Conservation (phyloP, 2,113 vertebrate species). For the Ornithorhynchus anatinus region DNA sequence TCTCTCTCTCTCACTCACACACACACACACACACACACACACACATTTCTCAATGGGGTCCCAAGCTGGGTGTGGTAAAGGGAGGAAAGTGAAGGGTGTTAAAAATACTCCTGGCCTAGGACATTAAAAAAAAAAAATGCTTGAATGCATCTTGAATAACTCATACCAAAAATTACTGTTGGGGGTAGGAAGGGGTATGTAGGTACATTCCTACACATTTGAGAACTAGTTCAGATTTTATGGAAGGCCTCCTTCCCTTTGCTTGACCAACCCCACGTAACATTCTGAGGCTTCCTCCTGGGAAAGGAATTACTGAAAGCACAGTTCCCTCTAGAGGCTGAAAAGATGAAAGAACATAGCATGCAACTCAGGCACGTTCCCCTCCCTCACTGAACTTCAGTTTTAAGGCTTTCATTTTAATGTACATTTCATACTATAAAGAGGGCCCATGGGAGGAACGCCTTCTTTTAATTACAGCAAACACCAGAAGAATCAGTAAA, state of each 20-base stretch:
- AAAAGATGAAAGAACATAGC: conserved; percentile 55
- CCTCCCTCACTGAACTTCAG: neutral
- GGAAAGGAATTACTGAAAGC: conserved; percentile 65
- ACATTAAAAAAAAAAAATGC: neutral
- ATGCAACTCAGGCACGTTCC: neutral
- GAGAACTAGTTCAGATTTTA: neutral
- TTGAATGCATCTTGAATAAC: conserved; percentile 9
- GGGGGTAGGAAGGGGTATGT: too few species aligned
- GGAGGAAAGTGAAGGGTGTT: too few species aligned
- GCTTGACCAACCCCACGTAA: conserved; percentile 2
- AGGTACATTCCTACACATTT: neutral
- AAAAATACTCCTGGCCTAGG: conserved; percentile 20
- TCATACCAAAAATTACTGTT: conserved; percentile 3
- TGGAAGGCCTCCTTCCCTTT: neutral
- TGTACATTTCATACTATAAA: conserved; percentile 4
- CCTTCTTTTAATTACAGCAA: neutral
- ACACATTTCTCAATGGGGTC: too few species aligned
- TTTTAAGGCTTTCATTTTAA: neutral
- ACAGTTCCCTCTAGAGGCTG: conserved; percentile 76
- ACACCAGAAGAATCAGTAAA: conserved; percentile 17
- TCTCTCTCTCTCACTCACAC: too few species aligned
- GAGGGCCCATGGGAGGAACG: neutral
- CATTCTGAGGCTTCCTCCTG: conserved; percentile 19
- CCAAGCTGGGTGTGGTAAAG: too few species aligned
- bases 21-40: too few species aligned